Evolutionary conservation across 2,888 invertebrate genomes (phyloP).

Genomic region (Tineola bisselliella): DNA sequence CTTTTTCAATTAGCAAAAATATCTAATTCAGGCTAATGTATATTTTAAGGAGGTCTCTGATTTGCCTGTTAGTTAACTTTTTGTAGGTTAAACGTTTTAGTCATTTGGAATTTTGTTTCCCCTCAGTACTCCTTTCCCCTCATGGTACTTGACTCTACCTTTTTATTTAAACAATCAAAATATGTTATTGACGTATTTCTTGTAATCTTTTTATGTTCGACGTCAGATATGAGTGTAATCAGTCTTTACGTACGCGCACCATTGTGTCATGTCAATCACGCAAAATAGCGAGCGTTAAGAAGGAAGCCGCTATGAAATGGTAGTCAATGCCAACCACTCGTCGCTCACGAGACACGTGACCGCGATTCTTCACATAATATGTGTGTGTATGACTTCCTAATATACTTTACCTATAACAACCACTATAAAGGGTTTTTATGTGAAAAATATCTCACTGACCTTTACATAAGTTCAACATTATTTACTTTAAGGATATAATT

Average conservation of each 20-base stretch:
- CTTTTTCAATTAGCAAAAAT: neutral
- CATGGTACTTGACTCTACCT: no score
- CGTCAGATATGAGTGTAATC: neutral
- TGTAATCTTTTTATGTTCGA: no score
- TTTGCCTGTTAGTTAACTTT: conserved; percentile 1
- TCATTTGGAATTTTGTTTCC: neutral
- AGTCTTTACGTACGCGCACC: neutral
- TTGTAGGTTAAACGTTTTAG: conserved; percentile 12
- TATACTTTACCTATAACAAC: neutral
- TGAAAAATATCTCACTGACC: neutral
- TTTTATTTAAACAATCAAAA: no score
- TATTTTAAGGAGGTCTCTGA: conserved; percentile 1
- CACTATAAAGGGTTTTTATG: neutral
- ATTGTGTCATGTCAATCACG: conserved; percentile 20
- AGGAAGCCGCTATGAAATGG: conserved; percentile 41
- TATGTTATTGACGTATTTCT: no score
- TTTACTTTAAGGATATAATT: neutral
- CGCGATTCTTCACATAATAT: neutral
- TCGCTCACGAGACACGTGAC: conserved; percentile 3
- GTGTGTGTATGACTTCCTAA: conserved; percentile 3
- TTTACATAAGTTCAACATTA: neutral
- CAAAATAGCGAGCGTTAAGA: conserved; percentile 28
- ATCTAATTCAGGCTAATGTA: neutral
- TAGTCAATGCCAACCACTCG: conserved; percentile 44
- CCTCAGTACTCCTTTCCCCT: neutral